Percentiles rank a stretch among this genome's conserved stretches.
These are phyloP conservation scores for Gastrophysa polygoni DNA, from an alignment of 2,888 invertebrate species.

Conservation along the genomic window DNA sequence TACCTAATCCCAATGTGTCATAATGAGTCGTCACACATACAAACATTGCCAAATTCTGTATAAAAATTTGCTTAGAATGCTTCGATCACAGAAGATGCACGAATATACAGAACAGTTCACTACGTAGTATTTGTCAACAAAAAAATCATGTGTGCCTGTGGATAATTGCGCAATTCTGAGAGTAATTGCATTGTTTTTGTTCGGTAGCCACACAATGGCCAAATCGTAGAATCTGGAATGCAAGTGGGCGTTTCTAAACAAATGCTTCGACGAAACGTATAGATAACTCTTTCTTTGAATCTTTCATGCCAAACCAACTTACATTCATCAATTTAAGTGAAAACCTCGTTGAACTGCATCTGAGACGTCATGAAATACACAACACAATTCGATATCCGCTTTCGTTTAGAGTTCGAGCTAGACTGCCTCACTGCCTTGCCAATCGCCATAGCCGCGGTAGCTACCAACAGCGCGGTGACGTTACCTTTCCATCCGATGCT, in stretches of 20 bases:
- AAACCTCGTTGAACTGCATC: conserved; percentile 39
- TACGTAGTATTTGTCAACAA: neutral
- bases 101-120: neutral
- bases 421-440: conserved; percentile 22
- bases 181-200: neutral
- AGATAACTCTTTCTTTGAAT: neutral
- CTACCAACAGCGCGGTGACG: conserved; percentile 31
- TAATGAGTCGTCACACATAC: too few species aligned
- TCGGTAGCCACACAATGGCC: neutral
- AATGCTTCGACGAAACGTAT: neutral
- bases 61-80: too few species aligned
- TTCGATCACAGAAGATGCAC: neutral
- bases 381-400: conserved; percentile 34
- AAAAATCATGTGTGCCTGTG: neutral
- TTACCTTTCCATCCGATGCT: conserved; percentile 30
- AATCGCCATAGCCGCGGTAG: neutral
- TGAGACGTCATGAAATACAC: conserved; percentile 36
- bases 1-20: neutral
- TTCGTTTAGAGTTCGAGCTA: conserved; percentile 30
- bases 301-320: conserved; percentile 32
- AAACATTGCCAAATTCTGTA: too few species aligned
- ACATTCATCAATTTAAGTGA: conserved; percentile 48
- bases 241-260: neutral
- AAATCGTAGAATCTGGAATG: neutral
- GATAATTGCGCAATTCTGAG: neutral